Evolutionary conservation across 2,797 vertebrate species (phyloP), one percentile per base, ranked within the genome.

Genomic region (Phataginus tetradactyla): DNA sequence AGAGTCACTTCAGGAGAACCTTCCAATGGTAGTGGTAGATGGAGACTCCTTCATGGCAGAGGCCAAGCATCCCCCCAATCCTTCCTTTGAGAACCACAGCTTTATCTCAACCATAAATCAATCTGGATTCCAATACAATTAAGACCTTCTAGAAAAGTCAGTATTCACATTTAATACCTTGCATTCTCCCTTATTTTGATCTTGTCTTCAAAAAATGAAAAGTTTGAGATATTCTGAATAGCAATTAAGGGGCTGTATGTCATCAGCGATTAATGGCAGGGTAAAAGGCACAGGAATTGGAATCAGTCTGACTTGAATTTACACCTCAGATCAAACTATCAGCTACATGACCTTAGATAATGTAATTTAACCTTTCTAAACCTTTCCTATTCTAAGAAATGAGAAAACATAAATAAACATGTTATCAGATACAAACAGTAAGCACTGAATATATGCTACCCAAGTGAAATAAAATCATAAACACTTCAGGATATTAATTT

Each of bases 391-490:
- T 86, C 57, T 37, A 12, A 80, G 81, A 90, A 92, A 86, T 34
- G 53, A 86, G 23, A 74, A 85, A 85, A 51, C 57, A 94, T 29
- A 74, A 92, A 86, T 51, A 84, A 61, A 91, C 59, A 57, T 23
- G 63, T 37, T n/a, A 69, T 9, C 71, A 87, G 27, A n/a, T 71
- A 91, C 8, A 59, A 34, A 93, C 21, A 66, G 6, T 74, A 75
- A 92, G 23, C 66, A 57, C 64, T 75, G 55, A 89, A 88, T 63
- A 63, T 63, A 55, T 45, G 27, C 32, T 59, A 74, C 39, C 7
- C 63, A 93, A 75, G 12, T 78, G 90, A 91, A 49, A 53, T 42
- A 72, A 96, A 92, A 91, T 59, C 34, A 71, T 53, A 77, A 93
- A 83, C 81, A 68, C 66, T 81, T 94, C 49, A 79, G 45, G 34